These are phyloP conservation scores for Caenorhabditis brenneri DNA, from an alignment of 1,140 invertebrate genomes.

Conservation along the genomic window DNA sequence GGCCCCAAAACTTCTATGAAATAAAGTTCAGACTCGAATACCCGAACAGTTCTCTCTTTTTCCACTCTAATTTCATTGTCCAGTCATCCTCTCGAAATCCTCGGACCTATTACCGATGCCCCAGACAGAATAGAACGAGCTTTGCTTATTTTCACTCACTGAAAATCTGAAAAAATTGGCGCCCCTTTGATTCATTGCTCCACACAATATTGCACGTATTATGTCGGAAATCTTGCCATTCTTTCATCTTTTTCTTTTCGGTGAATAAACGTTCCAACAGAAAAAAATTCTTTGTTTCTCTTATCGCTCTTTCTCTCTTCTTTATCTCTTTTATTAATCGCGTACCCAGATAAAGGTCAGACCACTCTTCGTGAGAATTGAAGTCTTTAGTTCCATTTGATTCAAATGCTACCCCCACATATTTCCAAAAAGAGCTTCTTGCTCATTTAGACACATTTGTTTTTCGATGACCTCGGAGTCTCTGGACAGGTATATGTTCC, in stretches of 20 bases:
- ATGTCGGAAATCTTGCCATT: constrained; percentile 36
- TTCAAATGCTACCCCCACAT: constrained; percentile 4
- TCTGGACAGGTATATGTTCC: constrained; percentile 82
- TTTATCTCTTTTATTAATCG: background rate
- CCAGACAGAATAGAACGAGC: background rate
- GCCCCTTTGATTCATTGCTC: background rate
- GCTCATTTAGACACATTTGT: constrained; percentile 63
- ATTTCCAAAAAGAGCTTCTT: background rate
- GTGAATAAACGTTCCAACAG: constrained; percentile 24
- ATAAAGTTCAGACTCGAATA: too few relatives aligned
- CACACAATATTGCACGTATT: background rate
- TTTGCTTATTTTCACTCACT: constrained; percentile 8
- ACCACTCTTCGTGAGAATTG: background rate
- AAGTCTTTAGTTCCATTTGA: background rate
- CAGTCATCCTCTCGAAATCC: background rate
- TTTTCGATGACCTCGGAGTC: constrained; percentile 75
- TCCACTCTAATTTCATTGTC: background rate
- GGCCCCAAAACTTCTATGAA: too few relatives aligned
- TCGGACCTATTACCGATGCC: constrained; percentile 21
- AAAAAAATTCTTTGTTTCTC: background rate
- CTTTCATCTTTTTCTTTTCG: background rate
- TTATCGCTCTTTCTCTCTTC: background rate
- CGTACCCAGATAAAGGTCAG: background rate
- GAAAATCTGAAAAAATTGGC: background rate
- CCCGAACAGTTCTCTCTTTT: too few relatives aligned